Evolutionary conservation across 2,797 vertebrate genomes (phyloP).

Genomic region (Lepus townsendii): DNA sequence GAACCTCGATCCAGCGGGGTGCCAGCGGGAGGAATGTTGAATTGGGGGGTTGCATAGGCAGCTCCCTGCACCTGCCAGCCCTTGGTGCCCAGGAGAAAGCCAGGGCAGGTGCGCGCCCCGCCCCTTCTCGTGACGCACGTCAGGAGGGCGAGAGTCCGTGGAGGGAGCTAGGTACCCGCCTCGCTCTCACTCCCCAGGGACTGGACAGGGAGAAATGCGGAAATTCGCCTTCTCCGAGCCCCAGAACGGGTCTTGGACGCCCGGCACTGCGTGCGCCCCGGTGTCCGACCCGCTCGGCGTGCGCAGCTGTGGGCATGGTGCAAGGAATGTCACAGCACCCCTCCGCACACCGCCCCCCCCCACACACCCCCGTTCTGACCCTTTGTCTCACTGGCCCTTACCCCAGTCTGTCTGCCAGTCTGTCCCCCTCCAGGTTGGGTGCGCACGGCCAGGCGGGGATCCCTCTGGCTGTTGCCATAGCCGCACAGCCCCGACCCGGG

Average conservation of each 20-base stretch:
- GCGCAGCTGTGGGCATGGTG: not conserved
- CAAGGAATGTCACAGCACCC: not conserved
- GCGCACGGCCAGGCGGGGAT: slow-evolving; percentile 5
- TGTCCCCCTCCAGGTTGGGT: not conserved
- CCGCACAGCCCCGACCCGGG: slow-evolving; percentile 45
- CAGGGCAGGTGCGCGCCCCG: not conserved
- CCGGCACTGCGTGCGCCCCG: not conserved
- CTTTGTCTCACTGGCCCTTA: slow-evolving; percentile 55
- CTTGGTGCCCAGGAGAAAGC: not conserved
- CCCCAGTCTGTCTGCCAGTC: not conserved
- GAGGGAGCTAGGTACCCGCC: not conserved
- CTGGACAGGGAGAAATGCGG: not conserved
- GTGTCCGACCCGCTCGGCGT: not conserved
- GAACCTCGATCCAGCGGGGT: not conserved
- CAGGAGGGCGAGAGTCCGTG: not conserved
- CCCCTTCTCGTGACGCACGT: not conserved
- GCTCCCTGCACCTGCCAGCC: not conserved
- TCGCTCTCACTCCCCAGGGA: not conserved
- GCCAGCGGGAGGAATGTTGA: not conserved
- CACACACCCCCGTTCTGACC: not conserved
- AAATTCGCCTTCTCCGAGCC: not conserved
- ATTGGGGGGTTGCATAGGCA: not conserved
- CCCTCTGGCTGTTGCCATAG: slow-evolving; percentile 72
- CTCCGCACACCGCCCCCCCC: not conserved
- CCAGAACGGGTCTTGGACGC: not conserved